Conservation (phyloP, 2,888 invertebrate genomes). For the Drosophila algonquin region DNA sequence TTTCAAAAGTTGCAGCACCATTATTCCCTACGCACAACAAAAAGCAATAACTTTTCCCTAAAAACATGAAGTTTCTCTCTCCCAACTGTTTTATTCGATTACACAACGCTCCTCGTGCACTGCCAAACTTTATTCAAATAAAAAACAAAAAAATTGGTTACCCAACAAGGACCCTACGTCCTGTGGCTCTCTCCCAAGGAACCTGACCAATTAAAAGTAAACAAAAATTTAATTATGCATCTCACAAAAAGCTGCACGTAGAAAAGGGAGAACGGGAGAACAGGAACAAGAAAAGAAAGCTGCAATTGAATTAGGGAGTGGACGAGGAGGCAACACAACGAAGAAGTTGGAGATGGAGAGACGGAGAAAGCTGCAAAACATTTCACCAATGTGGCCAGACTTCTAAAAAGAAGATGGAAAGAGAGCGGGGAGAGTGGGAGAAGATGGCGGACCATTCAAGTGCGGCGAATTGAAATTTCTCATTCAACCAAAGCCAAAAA, state of each 20-base stretch:
- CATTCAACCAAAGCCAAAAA: conserved; percentile 43
- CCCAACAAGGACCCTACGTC: background rate
- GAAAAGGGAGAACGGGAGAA: conserved; percentile 16
- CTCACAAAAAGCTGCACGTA: conserved; percentile 58
- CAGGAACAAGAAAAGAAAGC: conserved; percentile 38
- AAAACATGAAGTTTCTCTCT: conserved; percentile 6
- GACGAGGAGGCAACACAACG: background rate
- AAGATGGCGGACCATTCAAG: conserved; percentile 66
- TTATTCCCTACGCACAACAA: background rate
- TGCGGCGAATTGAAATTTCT: conserved; percentile 76
- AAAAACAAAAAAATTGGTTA: conserved; percentile 18
- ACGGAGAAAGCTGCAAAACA: conserved; percentile 25
- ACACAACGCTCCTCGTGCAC: background rate
- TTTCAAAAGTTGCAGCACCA: background rate
- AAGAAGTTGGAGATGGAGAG: background rate
- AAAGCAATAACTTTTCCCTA: background rate
- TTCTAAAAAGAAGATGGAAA: conserved; percentile 10
- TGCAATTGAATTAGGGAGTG: conserved; percentile 69
- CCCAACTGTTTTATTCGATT: conserved; percentile 39
- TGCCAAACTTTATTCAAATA: conserved; percentile 33
- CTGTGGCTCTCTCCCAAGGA: background rate
- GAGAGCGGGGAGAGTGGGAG: conserved; percentile 9
- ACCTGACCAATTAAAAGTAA: conserved; percentile 78
- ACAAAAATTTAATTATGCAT: conserved; percentile 81
- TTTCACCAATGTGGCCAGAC: conserved; percentile 47